A percentile compares a stretch with the other conserved stretches of the same genome.
phyloP scores from a whole-genome alignment of 2,888 invertebrate species.

The Erannis defoliaria region DNA sequence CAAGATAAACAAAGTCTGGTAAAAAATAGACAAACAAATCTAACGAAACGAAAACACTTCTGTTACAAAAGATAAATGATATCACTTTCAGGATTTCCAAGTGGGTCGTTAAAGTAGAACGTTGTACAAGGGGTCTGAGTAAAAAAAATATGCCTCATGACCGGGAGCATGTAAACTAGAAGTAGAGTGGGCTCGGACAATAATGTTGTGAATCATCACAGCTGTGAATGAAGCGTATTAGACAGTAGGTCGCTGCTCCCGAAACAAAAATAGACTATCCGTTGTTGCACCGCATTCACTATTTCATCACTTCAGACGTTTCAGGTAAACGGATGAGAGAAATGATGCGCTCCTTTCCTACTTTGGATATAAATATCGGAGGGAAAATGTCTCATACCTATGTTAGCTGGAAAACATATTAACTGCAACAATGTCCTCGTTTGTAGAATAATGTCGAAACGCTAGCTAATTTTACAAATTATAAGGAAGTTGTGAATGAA shows the following conservation, averaged over 20 bases:
- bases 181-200: slow-evolving; percentile 70
- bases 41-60: slow-evolving; percentile 46
- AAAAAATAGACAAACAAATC: slow-evolving; percentile 33
- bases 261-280: slow-evolving; percentile 68
- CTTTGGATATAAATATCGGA: slow-evolving; percentile 12
- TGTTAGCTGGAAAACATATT: neutral
- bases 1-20: slow-evolving; percentile 43
- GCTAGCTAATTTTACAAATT: slow-evolving; percentile 4
- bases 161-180: slow-evolving; percentile 49
- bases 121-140: slow-evolving; percentile 48
- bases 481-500: slow-evolving; percentile 19
- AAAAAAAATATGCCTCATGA: slow-evolving; percentile 56
- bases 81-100: slow-evolving; percentile 60
- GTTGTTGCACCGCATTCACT: slow-evolving; percentile 60
- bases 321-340: slow-evolving; percentile 54
- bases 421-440: slow-evolving; percentile 9
- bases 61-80: slow-evolving; percentile 57
- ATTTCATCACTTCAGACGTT: slow-evolving; percentile 59
- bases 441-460: slow-evolving; percentile 1
- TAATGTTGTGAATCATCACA: slow-evolving; percentile 72
- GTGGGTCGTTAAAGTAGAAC: slow-evolving; percentile 51
- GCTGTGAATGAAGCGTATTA: slow-evolving; percentile 72
- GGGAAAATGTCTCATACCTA: neutral
- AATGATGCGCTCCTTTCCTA: slow-evolving; percentile 30
- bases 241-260: slow-evolving; percentile 74